Evolutionary conservation across 1,140 invertebrate species (phyloP), one percentile per base, ranked within the genome.

Genomic region (Eubasilissa regina): DNA sequence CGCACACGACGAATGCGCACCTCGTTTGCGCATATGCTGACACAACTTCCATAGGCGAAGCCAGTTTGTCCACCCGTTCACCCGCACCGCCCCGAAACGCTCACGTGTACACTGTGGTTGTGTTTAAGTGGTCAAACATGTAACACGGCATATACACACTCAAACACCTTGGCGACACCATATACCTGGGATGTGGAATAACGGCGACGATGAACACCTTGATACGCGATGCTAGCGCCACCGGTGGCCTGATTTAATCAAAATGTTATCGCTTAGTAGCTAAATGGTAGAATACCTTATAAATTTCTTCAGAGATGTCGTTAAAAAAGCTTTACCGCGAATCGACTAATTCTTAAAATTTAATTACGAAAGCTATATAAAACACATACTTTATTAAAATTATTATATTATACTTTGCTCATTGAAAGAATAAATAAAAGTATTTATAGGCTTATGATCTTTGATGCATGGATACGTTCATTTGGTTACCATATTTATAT

Each of bases 1-100:
- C 94, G 94, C 94, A 94, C 91, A 92, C 92, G 91, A 90, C 92
- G 91, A 92, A 90, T 92, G 94, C 94, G 94, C 94, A 95, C 89
- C 91, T 90, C 89, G 89, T 91, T 90, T 92, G 94, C 94, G 94
- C 94, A 95, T 90, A 91, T 92, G 91, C 91, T 91, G 90, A 91
- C 90, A 91, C 90, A 90, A 90, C 90, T 89, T 90, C 89, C 90
- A 90, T 91, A 91, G 92, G 91, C 90, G 88, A 73, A 90, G 89
- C 81, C 80, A 75, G 85, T 85, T 19, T 58, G 60, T 60, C 60
- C 77, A 48, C 77, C 80, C 82, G 62, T 77, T 47, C 78, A 81
- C 68, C 72, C 87, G 86, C 84, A 85, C 85, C 86, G 86, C 87
- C 86, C 76, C 85, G 56, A 85, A 75, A 75, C 84, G 84, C 86